Evolutionary conservation across 1,140 invertebrate species (phyloP).

Genomic region (Calliopsis andreniformis): DNA sequence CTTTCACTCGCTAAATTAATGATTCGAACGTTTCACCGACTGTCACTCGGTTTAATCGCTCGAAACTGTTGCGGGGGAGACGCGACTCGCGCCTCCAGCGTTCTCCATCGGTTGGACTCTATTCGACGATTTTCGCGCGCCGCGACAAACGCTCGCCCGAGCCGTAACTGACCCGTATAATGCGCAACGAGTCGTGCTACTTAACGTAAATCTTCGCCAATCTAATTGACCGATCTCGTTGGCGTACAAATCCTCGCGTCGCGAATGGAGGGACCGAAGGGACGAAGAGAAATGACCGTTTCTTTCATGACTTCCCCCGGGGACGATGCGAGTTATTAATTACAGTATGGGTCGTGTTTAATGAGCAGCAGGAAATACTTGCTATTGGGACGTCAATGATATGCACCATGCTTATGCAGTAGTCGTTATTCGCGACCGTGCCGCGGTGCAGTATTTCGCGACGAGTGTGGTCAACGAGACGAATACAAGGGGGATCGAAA

Average conservation of each 20-base stretch:
- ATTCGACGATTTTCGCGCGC: constrained; percentile 35
- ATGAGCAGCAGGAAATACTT: constrained; percentile 44
- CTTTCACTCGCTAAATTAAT: constrained; percentile 25
- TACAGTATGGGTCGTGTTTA: constrained; percentile 25
- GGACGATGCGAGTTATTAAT: constrained; percentile 38
- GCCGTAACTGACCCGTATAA: not conserved
- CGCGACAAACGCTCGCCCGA: not conserved
- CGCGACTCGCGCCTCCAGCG: not conserved
- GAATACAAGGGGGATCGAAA: constrained; percentile 3
- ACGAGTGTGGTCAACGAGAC: not conserved
- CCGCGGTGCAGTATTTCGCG: constrained; percentile 24
- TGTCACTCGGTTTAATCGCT: constrained; percentile 13
- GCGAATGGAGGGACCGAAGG: not conserved
- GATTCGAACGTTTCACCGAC: constrained; percentile 13
- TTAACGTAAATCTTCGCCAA: constrained; percentile 4
- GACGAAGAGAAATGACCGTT: not conserved
- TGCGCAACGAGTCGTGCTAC: constrained; percentile 7
- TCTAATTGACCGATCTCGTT: constrained; percentile 12
- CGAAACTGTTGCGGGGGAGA: constrained; percentile 20
- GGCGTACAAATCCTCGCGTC: not conserved
- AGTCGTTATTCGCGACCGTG: constrained; percentile 31
- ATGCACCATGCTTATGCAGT: constrained; percentile 13
- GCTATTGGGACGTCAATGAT: constrained; percentile 38
- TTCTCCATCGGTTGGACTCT: not conserved
- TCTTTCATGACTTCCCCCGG: not conserved